Base-by-base conservation (phyloP, 2,113 vertebrate species). In the Mirza zaza region DNA sequence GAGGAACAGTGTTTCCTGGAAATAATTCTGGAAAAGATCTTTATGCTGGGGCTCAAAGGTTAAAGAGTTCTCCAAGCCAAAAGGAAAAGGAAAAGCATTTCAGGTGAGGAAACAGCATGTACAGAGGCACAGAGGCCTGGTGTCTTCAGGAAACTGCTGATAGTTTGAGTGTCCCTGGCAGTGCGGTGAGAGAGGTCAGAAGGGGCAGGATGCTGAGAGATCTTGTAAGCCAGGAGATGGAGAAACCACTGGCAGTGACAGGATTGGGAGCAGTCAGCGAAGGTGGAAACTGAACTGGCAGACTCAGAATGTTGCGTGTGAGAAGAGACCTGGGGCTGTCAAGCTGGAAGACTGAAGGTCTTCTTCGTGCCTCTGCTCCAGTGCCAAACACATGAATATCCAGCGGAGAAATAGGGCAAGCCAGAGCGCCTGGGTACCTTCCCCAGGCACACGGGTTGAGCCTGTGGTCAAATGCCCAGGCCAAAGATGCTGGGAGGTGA, bases 361-460 rank as follows among this genome's bases (percentile, higher is more conserved):
- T 59, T 71, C 50, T 34, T 63, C 29, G 12, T 6, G 61, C 34
- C 45, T 29, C 45, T 63, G 39, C 61, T 52, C 45, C 39, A 50
- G 55, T 13, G 13, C 52, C 17, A 12, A 8, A 39, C 52, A 63
- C 68, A 39, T 18, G 21, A 14, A 55, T 18, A 27, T 50, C 27
- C 8, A 18, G 4, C 2, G 27, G 55, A 32, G 23, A 42, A 25
- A 50, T 0, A 2, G 14, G 55, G 27, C 0, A 1, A 25, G 21
- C 48, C 15, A 4, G 39, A 57, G 32, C 2, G 10, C 14, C 29
- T 42, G 39, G 14, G 63, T 21, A 13, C 55, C 39, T 17, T 55
- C 71, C 29, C 32, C 5, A 14, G 32, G 39, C 20, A 25, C 55
- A 13, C 2, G 20, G 50, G 71, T 13, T 3, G 4, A 25, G 39